Base-by-base conservation (phyloP, 2,888 invertebrate genomes). In the Trilocha varians region DNA sequence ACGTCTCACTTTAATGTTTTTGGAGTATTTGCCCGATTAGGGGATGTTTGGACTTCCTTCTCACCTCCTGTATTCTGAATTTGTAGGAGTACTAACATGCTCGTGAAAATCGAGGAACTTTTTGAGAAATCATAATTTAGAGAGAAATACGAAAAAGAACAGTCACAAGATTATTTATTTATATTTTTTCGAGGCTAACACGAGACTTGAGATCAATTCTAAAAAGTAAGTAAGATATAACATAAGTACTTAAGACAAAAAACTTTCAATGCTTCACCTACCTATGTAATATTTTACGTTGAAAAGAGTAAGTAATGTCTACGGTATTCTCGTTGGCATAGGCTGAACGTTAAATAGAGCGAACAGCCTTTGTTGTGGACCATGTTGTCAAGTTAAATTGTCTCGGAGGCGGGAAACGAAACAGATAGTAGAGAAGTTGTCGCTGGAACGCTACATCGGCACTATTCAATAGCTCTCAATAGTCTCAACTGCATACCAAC, bases 311-410 rank as follows among this genome's bases (percentile, higher is more conserved):
- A 64, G 63, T 64, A 69, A 65, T 70, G 71, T 64, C 61, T 61
- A 54, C 57, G 53, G 55, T 53, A 54, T 57, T 62, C 57, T 62
- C 58, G 65, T 67, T 63, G 65, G 65, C 53, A 57, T 50, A 63
- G 64, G 57, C 59, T 55, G 64, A 57, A 63, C 69, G 66, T 61
- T 80, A 79, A 82, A 80, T 78, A 70, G 79, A 77, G 70, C 80
- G 66, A 67, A 63, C 62, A 47, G 69, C 72, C 66, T 74, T 83
- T 84, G 83, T 83, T 77, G 62, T 57, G 50, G 60, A 67, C 72
- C 70, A 72, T 65, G 78, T 77, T 78, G 83, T 75, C 79, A 80
- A 84, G 84, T 82, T 84, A 78, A 82, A 83, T 82, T 82, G 83
- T 84, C 78, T 80, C 76, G 56, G 64, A 59, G 72, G 70, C 78